phyloP scores from a whole-genome alignment of 2,113 vertebrate genomes.

The Prunella fulvescens region DNA sequence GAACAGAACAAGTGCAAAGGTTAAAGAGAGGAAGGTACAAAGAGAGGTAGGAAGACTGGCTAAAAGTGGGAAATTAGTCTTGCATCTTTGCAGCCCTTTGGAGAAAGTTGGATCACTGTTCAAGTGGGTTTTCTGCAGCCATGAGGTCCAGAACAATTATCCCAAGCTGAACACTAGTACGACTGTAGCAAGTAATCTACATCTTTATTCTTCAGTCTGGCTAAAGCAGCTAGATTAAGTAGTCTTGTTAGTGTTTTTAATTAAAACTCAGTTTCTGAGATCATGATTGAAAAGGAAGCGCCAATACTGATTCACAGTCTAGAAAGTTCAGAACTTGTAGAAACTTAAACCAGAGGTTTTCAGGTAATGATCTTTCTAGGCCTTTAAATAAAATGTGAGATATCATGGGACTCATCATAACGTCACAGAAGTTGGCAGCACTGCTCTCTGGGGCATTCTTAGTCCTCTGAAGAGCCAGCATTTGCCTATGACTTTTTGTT shows the following conservation, averaged over 20 bases:
- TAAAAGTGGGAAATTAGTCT: background rate
- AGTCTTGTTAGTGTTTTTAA: background rate
- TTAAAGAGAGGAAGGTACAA: background rate
- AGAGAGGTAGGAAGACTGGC: background rate
- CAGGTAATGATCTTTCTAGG: background rate
- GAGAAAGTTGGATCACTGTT: background rate
- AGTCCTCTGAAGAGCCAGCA: background rate
- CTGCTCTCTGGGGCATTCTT: background rate
- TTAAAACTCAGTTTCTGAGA: background rate
- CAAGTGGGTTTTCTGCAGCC: background rate
- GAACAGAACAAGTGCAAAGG: background rate
- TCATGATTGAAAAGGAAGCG: background rate
- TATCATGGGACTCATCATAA: background rate
- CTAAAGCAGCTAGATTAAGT: background rate
- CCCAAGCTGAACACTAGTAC: background rate
- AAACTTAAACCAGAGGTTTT: background rate
- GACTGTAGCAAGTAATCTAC: background rate
- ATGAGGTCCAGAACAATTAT: background rate
- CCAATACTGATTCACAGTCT: background rate
- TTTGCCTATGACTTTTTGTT: background rate
- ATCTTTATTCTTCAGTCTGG: background rate
- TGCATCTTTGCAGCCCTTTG: background rate
- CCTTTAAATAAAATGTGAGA: constrained; percentile 5
- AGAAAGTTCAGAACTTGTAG: background rate
- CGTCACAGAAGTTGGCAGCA: background rate